Evolutionary conservation across 2,113 vertebrate genomes (phyloP), one percentile per base, ranked within the genome.

Genomic region (Mixornis gularis): DNA sequence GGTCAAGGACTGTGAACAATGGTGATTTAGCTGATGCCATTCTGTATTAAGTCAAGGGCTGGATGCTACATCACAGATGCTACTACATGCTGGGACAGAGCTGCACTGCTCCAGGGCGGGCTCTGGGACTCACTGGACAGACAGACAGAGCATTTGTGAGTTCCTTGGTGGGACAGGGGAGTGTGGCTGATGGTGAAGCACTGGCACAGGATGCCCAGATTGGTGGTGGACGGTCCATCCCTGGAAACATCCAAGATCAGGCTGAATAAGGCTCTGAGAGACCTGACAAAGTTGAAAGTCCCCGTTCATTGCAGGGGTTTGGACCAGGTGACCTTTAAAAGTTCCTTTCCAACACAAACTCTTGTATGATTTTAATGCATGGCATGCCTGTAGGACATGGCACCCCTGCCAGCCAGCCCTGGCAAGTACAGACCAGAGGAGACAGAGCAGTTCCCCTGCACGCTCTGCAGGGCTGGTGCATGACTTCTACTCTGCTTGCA

Each of bases 221-320:
- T 32, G 13, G 8, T 48, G 29, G 11, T 27, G 9, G 15, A 7
- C 26, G 8, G 5, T 17, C 15, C 21, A 49, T 44, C 7, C 17
- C 36, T 58, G 18, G 32, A 24, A 51, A 59, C 2, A 24, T 27
- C 43, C 16, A 22, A 32, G 11, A 15, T 30, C 25, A 41, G 12
- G 10, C 18, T 63, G 41, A 27, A 58, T 0, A 3, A 10, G 17
- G 2, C 27, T 90, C 55, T 29, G n/a, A 73, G 60, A 14, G 60
- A 38, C 7, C 15, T 46, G 5, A 19, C 20, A 24, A 11, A 36
- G 17, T 2, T 20, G 17, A 41, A 48, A 13, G 16, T 34, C 38
- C 30, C 14, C 5, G 1, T 5, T 40, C 10, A 13, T 8, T 62
- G 10, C 15, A 40, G 6, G 2, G 2, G 2, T 14, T 32, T 65